These are phyloP conservation scores for Stigmatopora argus DNA, from an alignment of 2,113 vertebrate species.

Conservation along the genomic window DNA sequence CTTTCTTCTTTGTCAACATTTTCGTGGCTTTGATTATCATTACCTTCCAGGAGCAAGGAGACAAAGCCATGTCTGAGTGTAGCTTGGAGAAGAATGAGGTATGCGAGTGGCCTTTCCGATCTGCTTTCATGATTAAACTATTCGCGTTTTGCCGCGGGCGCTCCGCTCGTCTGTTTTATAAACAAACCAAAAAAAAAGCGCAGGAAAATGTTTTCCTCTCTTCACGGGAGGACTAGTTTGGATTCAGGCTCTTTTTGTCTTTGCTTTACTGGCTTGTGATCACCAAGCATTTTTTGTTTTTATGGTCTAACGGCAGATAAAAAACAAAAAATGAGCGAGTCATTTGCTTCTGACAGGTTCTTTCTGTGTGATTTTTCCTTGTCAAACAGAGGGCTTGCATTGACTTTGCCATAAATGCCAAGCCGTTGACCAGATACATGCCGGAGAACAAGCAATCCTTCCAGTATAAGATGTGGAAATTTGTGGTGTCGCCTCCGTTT, in stretches of 20 bases:
- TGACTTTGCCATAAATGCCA: slow-evolving; percentile 96
- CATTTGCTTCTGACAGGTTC: not conserved
- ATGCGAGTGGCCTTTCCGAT: slow-evolving; percentile 4
- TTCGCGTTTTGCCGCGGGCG: not conserved
- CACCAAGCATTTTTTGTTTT: slow-evolving; percentile 26
- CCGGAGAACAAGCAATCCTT: slow-evolving; percentile 91
- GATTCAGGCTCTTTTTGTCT: slow-evolving; percentile 15
- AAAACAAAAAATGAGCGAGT: not conserved
- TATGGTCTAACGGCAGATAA: slow-evolving; percentile 6
- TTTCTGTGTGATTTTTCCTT: not conserved
- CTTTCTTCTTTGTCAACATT: slow-evolving; percentile 99
- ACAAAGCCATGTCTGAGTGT: slow-evolving; percentile 98
- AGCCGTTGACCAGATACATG: slow-evolving; percentile 94
- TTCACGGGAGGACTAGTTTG: slow-evolving; percentile 19
- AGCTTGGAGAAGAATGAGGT: slow-evolving; percentile 99
- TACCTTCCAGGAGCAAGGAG: slow-evolving; percentile 98
- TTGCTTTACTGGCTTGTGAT: slow-evolving; percentile 17
- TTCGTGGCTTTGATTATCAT: slow-evolving; percentile 99
- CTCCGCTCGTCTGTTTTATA: slow-evolving; percentile 7
- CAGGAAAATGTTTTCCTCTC: slow-evolving; percentile 15
- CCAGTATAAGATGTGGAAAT: slow-evolving; percentile 98
- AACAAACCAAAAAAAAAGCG: slow-evolving; percentile 13
- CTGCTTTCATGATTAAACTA: not conserved
- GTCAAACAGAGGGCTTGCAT: slow-evolving; percentile 88
- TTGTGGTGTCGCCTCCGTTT: slow-evolving; percentile 94